Percentiles rank a stretch among this genome's conserved stretches.
phyloP scores from a whole-genome alignment of 2,113 vertebrate species.

The Thunnus thynnus region DNA sequence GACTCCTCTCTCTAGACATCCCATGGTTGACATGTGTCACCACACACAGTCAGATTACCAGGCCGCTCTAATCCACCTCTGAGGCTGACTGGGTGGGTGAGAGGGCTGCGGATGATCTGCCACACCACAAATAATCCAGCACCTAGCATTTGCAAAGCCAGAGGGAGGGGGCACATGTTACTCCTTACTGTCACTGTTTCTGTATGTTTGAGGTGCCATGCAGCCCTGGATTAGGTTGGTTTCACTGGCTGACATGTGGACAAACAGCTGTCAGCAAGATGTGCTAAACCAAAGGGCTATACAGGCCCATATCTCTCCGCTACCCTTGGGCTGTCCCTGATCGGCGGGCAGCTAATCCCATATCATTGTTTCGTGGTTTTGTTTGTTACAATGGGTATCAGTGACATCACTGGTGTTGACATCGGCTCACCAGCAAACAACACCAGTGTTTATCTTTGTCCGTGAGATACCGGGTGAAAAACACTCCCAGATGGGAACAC shows the following conservation, averaged over 20 bases:
- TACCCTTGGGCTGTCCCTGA: conserved; percentile 65
- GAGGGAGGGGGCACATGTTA: conserved; percentile 22
- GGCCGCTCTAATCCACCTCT: conserved; percentile 76
- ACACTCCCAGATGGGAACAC: conserved; percentile 73
- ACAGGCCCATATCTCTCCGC: conserved; percentile 45
- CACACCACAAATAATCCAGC: conserved; percentile 75
- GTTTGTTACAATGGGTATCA: conserved; percentile 76
- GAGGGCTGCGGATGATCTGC: conserved; percentile 71
- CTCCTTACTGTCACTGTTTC: conserved; percentile 61
- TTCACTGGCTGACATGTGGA: conserved; percentile 72
- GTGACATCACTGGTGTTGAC: conserved; percentile 79
- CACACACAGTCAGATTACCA: conserved; percentile 75
- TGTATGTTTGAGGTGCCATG: conserved; percentile 60
- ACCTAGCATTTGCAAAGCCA: conserved; percentile 53
- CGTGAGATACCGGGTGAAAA: conserved; percentile 67
- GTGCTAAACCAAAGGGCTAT: conserved; percentile 35
- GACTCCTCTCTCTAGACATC: conserved; percentile 59
- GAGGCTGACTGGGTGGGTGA: conserved; percentile 60
- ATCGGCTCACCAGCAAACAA: conserved; percentile 71
- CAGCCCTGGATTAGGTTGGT: conserved; percentile 77
- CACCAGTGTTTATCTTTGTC: conserved; percentile 76
- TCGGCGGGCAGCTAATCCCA: conserved; percentile 65
- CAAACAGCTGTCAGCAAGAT: conserved; percentile 69
- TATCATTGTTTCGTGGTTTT: conserved; percentile 72
- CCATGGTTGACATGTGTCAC: conserved; percentile 77